Evolutionary conservation across 2,797 vertebrate species (phyloP), one percentile per base, ranked within the genome.

Genomic region (Selene dorsalis): DNA sequence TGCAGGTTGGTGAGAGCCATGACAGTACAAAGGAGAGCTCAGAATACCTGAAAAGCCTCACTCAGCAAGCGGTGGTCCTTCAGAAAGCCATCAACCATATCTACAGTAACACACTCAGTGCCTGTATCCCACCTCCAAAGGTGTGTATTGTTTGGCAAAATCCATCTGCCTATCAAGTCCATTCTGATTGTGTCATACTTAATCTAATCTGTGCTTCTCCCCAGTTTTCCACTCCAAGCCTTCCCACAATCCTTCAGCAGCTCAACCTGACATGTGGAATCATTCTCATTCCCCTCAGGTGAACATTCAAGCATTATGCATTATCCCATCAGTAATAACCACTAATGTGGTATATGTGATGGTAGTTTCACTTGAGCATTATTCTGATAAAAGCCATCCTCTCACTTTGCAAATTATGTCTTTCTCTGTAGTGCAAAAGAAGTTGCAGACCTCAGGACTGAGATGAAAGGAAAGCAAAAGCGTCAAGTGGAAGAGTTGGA

Each of bases 1-100:
- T 79, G 30, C 72, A 99, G 97, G 95, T 96, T 10, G 97, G 96
- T 22, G 96, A 97, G 81, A 91, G 93, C 84, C 97, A 98, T 0
- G 95, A 96, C 48, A 96, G 96, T 86, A 96, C 96, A 61, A 96
- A 93, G 93, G 96, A 97, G 86, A 98, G 97, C 93, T 98, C 95
- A 0, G 95, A 97, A 91, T 97, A 97, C 94, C 94, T 99, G 91
- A 96, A 96, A 86, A 96, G 94, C 80, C 96, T 98, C 89, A 98
- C 96, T 2, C 96, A 97, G 92, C 97, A 98, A 80, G 97, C 96
- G 0, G 97, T 97, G 4, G 94, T 95, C 78, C 94, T 98, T 61
- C 97, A 98, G 92, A 97, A 96, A 90, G 96, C 96, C 74, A 96
- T 99, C 94, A 97, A 97, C 1, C 95, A 96, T 73, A 96, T 97